Evolutionary conservation across 1,140 invertebrate genomes (phyloP).

Genomic region (Leptinotarsa undecemlineata): DNA sequence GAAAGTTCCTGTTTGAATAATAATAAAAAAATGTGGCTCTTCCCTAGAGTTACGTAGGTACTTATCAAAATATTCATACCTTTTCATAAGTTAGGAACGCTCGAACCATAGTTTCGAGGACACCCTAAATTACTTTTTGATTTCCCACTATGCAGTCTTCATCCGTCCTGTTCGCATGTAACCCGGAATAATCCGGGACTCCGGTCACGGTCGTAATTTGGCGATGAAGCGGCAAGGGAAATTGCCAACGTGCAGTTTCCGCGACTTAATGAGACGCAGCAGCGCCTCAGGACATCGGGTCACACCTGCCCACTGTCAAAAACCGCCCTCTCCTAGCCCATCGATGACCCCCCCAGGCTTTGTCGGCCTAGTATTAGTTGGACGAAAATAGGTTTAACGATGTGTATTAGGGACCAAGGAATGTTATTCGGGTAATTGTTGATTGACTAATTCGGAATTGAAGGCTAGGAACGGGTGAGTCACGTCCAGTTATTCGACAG

Average conservation of each 20-base stretch:
- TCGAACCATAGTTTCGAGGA: too few species aligned
- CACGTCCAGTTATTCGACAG: too few species aligned
- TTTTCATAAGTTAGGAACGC: too few species aligned
- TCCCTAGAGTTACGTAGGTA: too few species aligned
- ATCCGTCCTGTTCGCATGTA: background rate
- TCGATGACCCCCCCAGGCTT: slow-evolving; percentile 4
- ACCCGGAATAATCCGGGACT: slow-evolving; percentile 40
- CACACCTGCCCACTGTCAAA: slow-evolving; percentile 24
- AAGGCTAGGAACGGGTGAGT: too few species aligned
- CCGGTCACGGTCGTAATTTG: slow-evolving; percentile 56
- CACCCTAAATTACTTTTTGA: too few species aligned
- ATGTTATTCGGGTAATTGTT: slow-evolving; percentile 1
- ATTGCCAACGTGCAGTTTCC: slow-evolving; percentile 55
- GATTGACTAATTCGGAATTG: background rate
- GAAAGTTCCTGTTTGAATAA: too few species aligned
- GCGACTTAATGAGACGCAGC: slow-evolving; percentile 55
- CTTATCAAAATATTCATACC: too few species aligned
- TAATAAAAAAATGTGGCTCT: too few species aligned
- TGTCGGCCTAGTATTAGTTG: background rate
- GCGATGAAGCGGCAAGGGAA: slow-evolving; percentile 53
- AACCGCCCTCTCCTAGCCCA: background rate
- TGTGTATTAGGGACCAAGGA: background rate
- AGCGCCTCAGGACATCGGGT: slow-evolving; percentile 49
- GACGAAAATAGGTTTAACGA: slow-evolving; percentile 1
- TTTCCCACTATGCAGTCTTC: background rate